Conservation (phyloP, 2,113 vertebrate species). For the Aptenodytes patagonicus region DNA sequence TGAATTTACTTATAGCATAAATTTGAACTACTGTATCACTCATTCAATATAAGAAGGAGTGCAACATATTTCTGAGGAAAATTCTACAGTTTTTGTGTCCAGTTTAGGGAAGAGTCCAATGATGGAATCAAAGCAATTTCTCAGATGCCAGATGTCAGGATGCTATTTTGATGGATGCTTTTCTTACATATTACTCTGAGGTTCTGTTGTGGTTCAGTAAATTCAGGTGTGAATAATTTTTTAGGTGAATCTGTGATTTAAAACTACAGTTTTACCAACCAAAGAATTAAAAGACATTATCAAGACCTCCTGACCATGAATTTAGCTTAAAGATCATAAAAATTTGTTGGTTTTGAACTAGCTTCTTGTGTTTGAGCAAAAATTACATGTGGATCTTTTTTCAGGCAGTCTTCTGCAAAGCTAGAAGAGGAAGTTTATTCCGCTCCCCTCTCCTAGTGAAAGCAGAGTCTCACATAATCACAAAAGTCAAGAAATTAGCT, state of each 20-base stretch:
- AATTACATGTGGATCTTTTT: neutral
- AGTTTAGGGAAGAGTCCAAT: neutral
- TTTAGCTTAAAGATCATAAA: neutral
- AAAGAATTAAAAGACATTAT: neutral
- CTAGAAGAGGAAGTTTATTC: neutral
- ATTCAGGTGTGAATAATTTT: neutral
- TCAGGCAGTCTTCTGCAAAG: neutral
- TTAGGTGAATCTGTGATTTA: neutral
- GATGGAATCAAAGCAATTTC: neutral
- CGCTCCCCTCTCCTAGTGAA: neutral
- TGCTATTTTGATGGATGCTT: neutral
- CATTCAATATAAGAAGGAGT: neutral
- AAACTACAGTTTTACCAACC: neutral
- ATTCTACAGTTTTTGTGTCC: neutral
- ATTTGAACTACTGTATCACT: neutral
- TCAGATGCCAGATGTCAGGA: neutral
- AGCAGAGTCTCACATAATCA: neutral
- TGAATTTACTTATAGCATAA: neutral
- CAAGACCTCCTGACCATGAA: neutral
- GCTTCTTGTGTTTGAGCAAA: neutral
- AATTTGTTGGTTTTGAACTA: neutral
- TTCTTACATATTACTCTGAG: neutral
- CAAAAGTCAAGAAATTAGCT: neutral
- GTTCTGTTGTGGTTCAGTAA: neutral
- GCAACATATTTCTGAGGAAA: neutral